These are phyloP conservation scores for Acholoe squamosa DNA, from an alignment of 2,888 invertebrate species.

Conservation along the genomic window DNA sequence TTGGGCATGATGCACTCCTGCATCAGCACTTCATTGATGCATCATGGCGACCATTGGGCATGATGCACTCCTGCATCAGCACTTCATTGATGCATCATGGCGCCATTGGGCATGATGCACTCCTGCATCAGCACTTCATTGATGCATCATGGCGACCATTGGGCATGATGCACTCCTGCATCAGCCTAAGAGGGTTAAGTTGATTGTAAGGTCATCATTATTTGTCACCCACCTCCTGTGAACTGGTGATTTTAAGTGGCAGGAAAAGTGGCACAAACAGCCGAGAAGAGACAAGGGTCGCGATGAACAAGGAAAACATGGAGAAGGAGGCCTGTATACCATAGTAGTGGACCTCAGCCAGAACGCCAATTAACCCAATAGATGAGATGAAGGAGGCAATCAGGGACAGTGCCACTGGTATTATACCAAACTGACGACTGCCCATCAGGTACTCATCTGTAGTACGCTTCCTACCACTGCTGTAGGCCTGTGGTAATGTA, in stretches of 20 bases:
- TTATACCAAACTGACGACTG: background rate
- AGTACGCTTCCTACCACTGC: background rate
- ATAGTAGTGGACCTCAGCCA: background rate
- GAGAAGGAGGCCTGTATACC: background rate
- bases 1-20: too few species aligned
- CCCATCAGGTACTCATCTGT: constrained; percentile 29
- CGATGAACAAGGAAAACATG: background rate
- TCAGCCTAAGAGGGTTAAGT: too few species aligned
- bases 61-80: too few species aligned
- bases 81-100: too few species aligned
- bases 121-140: too few species aligned
- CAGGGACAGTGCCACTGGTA: background rate
- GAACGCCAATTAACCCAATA: background rate
- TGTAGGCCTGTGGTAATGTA: background rate
- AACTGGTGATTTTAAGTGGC: background rate
- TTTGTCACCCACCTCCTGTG: background rate
- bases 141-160: too few species aligned
- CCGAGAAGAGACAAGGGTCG: background rate
- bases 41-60: too few species aligned
- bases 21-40: too few species aligned
- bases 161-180: too few species aligned
- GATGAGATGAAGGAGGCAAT: constrained; percentile 36
- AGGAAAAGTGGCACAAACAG: background rate
- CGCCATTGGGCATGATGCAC: too few species aligned
- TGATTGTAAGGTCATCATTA: too few species aligned